Evolutionary conservation across 2,113 vertebrate species (phyloP), one percentile per base, ranked within the genome.

Genomic region (Ptilorrhoa leucosticta): DNA sequence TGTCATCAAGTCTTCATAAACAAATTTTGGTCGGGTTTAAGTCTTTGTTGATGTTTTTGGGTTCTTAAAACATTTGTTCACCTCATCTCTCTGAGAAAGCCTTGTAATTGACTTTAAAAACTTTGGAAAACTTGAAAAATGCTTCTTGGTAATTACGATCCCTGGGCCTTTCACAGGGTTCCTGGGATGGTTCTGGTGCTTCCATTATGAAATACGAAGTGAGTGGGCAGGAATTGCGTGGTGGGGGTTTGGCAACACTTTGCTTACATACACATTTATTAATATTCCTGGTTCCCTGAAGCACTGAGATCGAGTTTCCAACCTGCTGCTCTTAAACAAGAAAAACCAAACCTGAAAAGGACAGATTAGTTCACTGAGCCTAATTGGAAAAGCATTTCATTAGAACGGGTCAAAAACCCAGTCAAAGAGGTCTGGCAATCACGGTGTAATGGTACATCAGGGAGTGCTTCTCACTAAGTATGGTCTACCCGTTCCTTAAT

Each of bases 321-420:
- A 85, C 87, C 92, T 95, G 90, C 91, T 82, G 23, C 91, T 97
- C 89, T 90, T 91, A 94, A 90, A 92, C 26, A 26, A 89, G 73
- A 48, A 94, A 93, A 97, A 92, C 51, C 87, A 96, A 94, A 78
- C 60, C 91, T 86, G 96, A 83, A 94, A 94, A 96, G 94, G 93
- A 94, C 86, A 87, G 91, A 96, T 97, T 94, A 95, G 93, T 97
- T 97, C 96, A 58, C 91, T 68, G 82, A 95, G 85, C 84, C 90
- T 97, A 97, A 98, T 94, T 96, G 94, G 91, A 95, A 97, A 96
- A 97, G 94, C 95, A 95, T 97, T 97, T 96, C 95, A 96, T 97
- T 97, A 97, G 95, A 96, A 96, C 20, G 94, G 97, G 96, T 97
- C 96, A 97, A 96, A 77, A 66, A 94, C 82, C 96, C 96, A 93